phyloP scores from a whole-genome alignment of 2,113 vertebrate genomes.

The Illadopsis cleaveri region DNA sequence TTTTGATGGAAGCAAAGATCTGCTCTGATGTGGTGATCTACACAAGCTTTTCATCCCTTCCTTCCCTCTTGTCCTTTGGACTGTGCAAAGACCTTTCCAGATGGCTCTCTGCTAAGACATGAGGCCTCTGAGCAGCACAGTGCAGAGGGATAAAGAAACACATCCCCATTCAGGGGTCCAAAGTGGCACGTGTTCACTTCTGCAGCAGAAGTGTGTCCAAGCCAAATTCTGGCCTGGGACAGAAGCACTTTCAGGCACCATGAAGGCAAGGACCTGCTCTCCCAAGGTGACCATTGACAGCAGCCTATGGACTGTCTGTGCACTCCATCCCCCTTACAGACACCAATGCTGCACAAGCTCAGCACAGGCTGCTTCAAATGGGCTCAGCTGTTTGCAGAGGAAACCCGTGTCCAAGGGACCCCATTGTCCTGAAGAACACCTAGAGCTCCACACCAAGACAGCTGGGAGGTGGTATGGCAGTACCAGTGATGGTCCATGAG shows the following conservation, averaged over 20 bases:
- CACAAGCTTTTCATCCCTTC: neutral
- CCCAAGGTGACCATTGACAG: neutral
- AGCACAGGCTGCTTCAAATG: neutral
- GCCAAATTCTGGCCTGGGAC: neutral
- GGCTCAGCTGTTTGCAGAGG: neutral
- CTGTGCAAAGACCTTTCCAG: neutral
- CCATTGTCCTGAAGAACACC: neutral
- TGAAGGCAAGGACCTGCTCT: neutral
- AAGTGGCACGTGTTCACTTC: neutral
- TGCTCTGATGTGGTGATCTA: neutral
- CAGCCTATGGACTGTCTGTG: neutral
- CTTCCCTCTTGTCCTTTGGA: neutral
- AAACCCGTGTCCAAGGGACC: neutral
- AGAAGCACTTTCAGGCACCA: neutral
- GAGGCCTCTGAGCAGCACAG: neutral
- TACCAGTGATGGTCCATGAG: neutral
- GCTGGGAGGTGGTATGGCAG: neutral
- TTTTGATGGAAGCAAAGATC: neutral
- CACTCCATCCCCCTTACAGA: neutral
- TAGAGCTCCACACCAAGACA: neutral
- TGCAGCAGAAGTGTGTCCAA: neutral
- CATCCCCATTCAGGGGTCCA: neutral
- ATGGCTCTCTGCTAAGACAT: neutral
- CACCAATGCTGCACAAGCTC: neutral
- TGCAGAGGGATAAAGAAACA: neutral